These are phyloP conservation scores for Galeruca laticollis DNA, from an alignment of 2,888 invertebrate genomes.

Conservation along the genomic window DNA sequence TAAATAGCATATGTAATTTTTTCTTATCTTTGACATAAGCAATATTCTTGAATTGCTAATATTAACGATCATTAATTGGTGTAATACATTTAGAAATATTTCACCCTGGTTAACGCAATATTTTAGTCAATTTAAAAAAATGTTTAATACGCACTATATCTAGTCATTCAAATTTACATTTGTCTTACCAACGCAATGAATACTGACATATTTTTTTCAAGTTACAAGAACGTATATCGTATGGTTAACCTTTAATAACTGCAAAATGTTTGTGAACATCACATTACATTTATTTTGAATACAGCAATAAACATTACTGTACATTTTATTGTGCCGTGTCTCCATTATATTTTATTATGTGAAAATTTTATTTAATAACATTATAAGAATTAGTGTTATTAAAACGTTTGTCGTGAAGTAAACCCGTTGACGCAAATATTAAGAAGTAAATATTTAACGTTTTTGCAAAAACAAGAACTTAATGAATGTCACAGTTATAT, in stretches of 20 bases:
- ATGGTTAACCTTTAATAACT: background rate
- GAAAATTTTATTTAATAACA: constrained; percentile 20
- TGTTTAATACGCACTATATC: too few species aligned
- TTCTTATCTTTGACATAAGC: too few species aligned
- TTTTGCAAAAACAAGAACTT: background rate
- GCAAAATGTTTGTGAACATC: constrained; percentile 8
- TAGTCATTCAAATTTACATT: background rate
- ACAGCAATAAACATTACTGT: constrained; percentile 27
- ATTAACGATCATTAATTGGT: background rate
- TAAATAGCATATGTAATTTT: too few species aligned
- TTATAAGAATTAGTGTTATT: constrained; percentile 8
- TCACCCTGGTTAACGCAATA: background rate
- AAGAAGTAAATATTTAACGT: background rate
- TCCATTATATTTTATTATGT: constrained; percentile 29
- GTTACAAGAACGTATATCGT: background rate
- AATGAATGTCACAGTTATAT: background rate
- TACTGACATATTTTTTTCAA: background rate
- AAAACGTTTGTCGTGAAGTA: background rate
- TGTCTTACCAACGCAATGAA: background rate
- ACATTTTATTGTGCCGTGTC: constrained; percentile 14
- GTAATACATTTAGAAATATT: background rate
- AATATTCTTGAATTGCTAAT: background rate
- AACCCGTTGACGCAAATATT: constrained; percentile 5
- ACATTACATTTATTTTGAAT: constrained; percentile 25
- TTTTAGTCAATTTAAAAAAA: background rate